phyloP scores from a whole-genome alignment of 1,140 invertebrate species.

The Aphaenogaster floridana region DNA sequence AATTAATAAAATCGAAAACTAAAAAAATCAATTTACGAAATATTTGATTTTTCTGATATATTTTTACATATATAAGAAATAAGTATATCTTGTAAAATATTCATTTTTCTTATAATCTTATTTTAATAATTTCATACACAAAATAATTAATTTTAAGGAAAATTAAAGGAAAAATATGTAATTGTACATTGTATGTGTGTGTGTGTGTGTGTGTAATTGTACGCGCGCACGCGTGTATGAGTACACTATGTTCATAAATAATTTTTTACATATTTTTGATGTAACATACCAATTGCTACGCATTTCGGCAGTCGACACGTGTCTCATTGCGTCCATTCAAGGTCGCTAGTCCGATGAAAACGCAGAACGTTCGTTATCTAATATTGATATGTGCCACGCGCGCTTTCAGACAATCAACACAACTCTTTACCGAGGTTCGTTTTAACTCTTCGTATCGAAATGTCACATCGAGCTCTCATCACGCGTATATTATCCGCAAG shows the following conservation, averaged over 20 bases:
- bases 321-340: neutral
- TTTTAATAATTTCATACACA: too few relatives aligned
- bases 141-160: too few relatives aligned
- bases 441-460: neutral
- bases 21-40: too few relatives aligned
- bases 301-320: neutral
- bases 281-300: neutral
- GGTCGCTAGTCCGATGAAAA: neutral
- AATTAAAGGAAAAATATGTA: neutral
- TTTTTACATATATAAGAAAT: neutral
- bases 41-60: too few relatives aligned
- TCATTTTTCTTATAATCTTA: too few relatives aligned
- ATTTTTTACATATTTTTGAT: neutral
- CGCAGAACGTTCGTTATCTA: constrained; percentile 34
- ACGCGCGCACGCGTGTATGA: too few relatives aligned
- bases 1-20: too few relatives aligned
- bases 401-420: constrained; percentile 10
- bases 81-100: neutral
- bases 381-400: constrained; percentile 24
- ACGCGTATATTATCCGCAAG: neutral
- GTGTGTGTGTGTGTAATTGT: too few relatives aligned
- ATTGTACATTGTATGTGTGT: too few relatives aligned
- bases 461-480: neutral
- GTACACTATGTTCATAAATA: too few relatives aligned
- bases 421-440: neutral